Evolutionary conservation across 2,113 vertebrate genomes (phyloP), one percentile per base, ranked within the genome.

Genomic region (Melanocharis versteri): DNA sequence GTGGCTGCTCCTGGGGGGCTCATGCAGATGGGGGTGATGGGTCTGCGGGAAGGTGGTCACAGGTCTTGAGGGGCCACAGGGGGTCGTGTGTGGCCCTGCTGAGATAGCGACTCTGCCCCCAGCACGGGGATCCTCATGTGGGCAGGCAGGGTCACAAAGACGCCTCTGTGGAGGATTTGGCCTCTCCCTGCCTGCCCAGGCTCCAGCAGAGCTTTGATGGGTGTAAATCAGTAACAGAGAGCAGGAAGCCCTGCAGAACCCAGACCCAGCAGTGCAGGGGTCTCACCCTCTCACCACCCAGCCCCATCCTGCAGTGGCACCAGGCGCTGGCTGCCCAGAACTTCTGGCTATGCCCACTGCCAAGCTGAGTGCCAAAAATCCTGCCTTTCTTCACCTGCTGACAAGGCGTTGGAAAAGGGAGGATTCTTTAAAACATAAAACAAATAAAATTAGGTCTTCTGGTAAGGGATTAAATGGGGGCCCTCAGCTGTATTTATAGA

Each of bases 401-500:
- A 47, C 69, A 40, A 51, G 78, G 65, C 7, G 0, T 15, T 19
- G 53, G 84, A 57, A 91, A 91, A 61, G 40, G 81, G 69, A 79
- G 50, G 60, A 33, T 33, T 60, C 72, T 72, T 85, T 64, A 60
- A 93, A 83, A 44, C 47, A 60, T n/a, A 77, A 90, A 94, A 5
- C 76, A 91, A 94, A 92, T 87, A 87, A 95, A 96, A 89, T 85
- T 50, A 89, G 85, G 85, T 87, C 93, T 95, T 85, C 78, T 94
- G 84, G 82, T 65, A 42, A 85, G 84, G 84, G 93, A 91, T 95
- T 95, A 85, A 96, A 96, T 71, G 2, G 11, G 70, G 48, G 89
- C 94, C 82, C 83, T 96, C 81, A 37, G 85, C 84, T 96, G 62
- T 91, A 72, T 91, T 97, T 96, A 95, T 95, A 89, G 96, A 95